Base-by-base conservation (phyloP, 2,113 vertebrate genomes). In the Nyctereutes procyonoides region DNA sequence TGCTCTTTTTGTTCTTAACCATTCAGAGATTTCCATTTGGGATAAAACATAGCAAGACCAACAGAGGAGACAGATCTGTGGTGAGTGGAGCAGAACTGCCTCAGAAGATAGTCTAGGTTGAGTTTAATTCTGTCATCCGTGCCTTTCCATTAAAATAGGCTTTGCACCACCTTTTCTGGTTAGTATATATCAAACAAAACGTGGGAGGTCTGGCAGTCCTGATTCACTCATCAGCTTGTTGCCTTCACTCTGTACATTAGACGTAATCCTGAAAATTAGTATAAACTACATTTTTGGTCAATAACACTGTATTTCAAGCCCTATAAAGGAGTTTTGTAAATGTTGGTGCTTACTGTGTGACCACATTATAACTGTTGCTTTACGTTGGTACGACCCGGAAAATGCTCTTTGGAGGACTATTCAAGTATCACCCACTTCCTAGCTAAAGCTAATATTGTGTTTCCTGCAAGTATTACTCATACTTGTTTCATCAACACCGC, bases 391-490 rank as follows among this genome's bases (percentile, higher is more conserved):
- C 3, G 32, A 6, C 53, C 17, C 19, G 0, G 17, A 48, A 73
- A 90, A 88, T 14, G 69, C 56, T 26, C 63, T 85, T 53, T 60
- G n/a, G 85, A 96, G 96, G 95, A 43, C 79, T 14, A 0, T 60
- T 87, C n/a, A 22, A 35, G 32, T 38, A 35, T 74, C 87, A 60
- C 67, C 88, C 28, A 1, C 71, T 97, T 96, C 86, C 82, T 87
- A 0, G n/a, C 67, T 96, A 58, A 30, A 91, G 81, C 93, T 96
- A 93, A 95, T 65, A 58, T 65, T 84, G 79, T 1, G 0, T 97
- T 98, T 98, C 97, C 96, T 96, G 95, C 95, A 89, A 91, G 89
- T 22, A 28, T 84, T 86, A 43, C 86, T 97, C 7, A 0, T 0
- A 0, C 87, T 62, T 83, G 19, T 96, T 97, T 97, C 79, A 81